Evolutionary conservation across 1,140 invertebrate species (phyloP), one percentile per base, ranked within the genome.

Genomic region (Neotoxoptera formosana): DNA sequence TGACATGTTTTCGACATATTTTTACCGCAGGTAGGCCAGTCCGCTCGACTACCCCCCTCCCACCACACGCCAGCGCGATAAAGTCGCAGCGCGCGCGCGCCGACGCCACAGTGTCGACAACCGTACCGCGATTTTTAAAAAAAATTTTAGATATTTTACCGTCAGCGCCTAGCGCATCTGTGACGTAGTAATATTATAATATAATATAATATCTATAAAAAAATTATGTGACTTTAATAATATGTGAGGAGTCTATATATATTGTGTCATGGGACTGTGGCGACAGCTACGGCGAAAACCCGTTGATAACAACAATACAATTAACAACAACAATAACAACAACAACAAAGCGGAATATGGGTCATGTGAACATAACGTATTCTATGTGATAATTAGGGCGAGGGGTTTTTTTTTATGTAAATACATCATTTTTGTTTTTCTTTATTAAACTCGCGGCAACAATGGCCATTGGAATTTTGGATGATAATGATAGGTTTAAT

Each of bases 1-100:
- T 93, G 91, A 93, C 81, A 93, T 93, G 91, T 93, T 93, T 92
- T 93, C 81, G 81, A 86, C 91, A 93, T 86, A 81, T 41, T 84
- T 93, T 84, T 53, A 84, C 81, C 91, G 81, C 45, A 86, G 81
- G 81, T 86, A 86, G 81, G 34, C 25, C 48, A 92, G 47, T 88
- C 47, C 48, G n/a, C 34, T 88, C n/a, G 14, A 76, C 60, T 17
- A n/a, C 60, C 60, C 60, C 60, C 30, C 60, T 76, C 60, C 60
- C 14, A 17, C 60, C 60, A 0, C 7, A 4, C 21, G 21, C 51
- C 51, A 53, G 51, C 51, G 51, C 60, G 60, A 76, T 76, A 76
- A 76, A 76, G 60, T n/a, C 3, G n/a, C 23, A 45, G 83, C 7
- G 41, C 83, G 36, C n/a, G 81, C 81, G 34, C 81, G 41, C 36